Evolutionary conservation across 1,140 invertebrate species (phyloP).

Genomic region (Caenorhabditis brenneri): DNA sequence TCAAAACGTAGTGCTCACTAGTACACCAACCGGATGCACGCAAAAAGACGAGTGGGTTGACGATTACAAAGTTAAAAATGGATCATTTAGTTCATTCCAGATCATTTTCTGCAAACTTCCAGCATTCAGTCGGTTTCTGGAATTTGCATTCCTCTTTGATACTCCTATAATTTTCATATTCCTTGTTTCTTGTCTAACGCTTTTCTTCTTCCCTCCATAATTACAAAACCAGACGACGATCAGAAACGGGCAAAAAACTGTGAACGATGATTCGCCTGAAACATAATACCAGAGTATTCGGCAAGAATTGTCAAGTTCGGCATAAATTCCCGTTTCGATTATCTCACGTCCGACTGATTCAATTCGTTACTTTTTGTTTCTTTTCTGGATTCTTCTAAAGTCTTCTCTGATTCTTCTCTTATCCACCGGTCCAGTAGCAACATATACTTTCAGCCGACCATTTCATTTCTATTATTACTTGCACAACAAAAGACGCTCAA

Average conservation of each 20-base stretch:
- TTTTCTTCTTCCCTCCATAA: conserved; percentile 18
- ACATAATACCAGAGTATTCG: conserved; percentile 42
- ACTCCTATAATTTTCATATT: conserved; percentile 18
- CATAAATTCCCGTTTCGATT: conserved; percentile 39
- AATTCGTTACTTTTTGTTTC: conserved; percentile 29
- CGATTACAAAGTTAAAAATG: not conserved
- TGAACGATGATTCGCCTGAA: conserved; percentile 24
- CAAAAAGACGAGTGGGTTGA: not conserved
- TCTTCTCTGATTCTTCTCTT: not conserved
- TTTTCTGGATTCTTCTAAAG: not conserved
- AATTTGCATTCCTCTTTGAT: not conserved
- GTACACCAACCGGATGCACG: conserved; percentile 1
- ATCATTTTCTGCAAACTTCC: not conserved
- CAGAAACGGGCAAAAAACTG: conserved; percentile 31
- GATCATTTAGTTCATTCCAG: not conserved
- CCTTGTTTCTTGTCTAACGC: not conserved
- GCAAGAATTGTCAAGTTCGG: conserved; percentile 40
- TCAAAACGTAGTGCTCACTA: not conserved
- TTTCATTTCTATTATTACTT: not conserved
- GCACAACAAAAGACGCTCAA: not conserved
- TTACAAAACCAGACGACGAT: conserved; percentile 40
- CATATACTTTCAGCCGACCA: not conserved
- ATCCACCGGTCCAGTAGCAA: not conserved
- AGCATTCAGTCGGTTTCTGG: too few relatives aligned
- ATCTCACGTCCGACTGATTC: conserved; percentile 38